Evolutionary conservation across 1,140 invertebrate genomes (phyloP), one percentile per base, ranked within the genome.

Genomic region (Bombus vancouverensis): DNA sequence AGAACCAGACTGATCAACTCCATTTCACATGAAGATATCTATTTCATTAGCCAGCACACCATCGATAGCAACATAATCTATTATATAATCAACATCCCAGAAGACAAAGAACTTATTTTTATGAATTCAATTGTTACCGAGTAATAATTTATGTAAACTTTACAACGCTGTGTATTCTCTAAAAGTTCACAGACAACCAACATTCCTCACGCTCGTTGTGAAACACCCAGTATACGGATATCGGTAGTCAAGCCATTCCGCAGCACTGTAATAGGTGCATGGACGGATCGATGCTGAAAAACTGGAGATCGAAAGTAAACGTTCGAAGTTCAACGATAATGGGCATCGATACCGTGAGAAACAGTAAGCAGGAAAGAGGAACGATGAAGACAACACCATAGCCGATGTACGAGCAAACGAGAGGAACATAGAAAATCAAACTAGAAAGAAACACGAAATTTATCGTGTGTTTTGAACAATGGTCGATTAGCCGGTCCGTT

Each of bases 251-350:
- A 57, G 44, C 8, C 34, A 32, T 81, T 57, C 79, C 47, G 62
- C 62, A 25, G 39, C 34, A 53, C 42, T 70, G 78, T 53, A 81
- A 62, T 81, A 59, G 68, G 53, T 81, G 39, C n/a, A 80, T 59
- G 39, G n/a, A 73, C 44, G 68, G 73, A 68, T 79, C 82, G 75
- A 79, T 44, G 65, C 15, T 44, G 37, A 59, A 44, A 71, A 85
- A 85, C 37, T 37, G 22, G 34, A 42, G 32, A 80, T 85, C 83
- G 66, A 85, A 39, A 72, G 83, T 80, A 85, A 85, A 80, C 83
- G 77, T 72, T 25, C 65, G n/a, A 83, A 78, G 82, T 78, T 83
- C 82, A 83, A 78, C 65, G 74, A 70, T 68, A 68, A 70, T 59
- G 65, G 34, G 47, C 32, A 57, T 25, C 47, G 74, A 72, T 72